Evolutionary conservation across 2,888 invertebrate species (phyloP).

Genomic region (Cheilosia grossa): DNA sequence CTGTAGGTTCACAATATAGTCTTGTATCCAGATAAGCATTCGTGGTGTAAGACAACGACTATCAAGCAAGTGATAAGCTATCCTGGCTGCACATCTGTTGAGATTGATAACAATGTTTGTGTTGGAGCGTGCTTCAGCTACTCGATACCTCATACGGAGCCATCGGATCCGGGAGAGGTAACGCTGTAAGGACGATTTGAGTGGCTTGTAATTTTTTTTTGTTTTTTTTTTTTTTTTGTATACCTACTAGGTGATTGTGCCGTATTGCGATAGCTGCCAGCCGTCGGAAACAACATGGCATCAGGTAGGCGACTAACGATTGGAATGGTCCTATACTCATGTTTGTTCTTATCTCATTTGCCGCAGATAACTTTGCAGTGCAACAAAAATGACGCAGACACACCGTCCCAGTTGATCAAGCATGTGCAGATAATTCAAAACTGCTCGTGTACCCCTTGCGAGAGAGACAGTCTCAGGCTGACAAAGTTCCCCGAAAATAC

Average conservation of each 20-base stretch:
- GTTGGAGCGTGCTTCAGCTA: conserved; percentile 89
- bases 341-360: conserved; percentile 43
- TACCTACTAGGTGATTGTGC: conserved; percentile 83
- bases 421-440: conserved; percentile 87
- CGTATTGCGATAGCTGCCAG: conserved; percentile 89
- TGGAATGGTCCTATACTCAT: neutral
- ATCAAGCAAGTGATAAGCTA: conserved; percentile 88
- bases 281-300: conserved; percentile 87
- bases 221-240: neutral
- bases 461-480: conserved; percentile 83
- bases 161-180: conserved; percentile 87
- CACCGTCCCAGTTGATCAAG: conserved; percentile 85
- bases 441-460: conserved; percentile 87
- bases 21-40: conserved; percentile 88
- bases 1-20: conserved; percentile 87
- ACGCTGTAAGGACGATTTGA: conserved; percentile 60
- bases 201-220: neutral
- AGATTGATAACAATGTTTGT: conserved; percentile 88
- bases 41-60: conserved; percentile 88
- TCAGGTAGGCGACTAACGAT: conserved; percentile 83
- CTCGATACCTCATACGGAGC: conserved; percentile 87
- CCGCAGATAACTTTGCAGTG: conserved; percentile 86
- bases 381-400: conserved; percentile 83
- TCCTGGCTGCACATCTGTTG: conserved; percentile 86
- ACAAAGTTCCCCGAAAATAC: conserved; percentile 78